Conservation (phyloP, 2,888 invertebrate species). For the Perizoma flavofasciatum region DNA sequence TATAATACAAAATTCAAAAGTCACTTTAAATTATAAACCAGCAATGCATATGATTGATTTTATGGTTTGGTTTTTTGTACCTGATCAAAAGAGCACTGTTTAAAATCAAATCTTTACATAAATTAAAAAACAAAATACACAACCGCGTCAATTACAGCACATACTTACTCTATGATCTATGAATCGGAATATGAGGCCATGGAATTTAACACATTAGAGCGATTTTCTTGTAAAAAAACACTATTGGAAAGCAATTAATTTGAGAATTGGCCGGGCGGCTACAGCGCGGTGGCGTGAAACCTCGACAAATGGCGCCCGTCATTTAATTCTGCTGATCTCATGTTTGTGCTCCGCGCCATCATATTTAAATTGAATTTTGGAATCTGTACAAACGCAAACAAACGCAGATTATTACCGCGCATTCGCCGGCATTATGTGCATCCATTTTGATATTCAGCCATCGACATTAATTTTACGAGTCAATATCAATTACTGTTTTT, state of each 20-base stretch:
- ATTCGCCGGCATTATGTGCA: slow-evolving; percentile 54
- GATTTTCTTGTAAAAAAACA: slow-evolving; percentile 61
- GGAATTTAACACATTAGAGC: slow-evolving; percentile 44
- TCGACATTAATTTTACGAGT: slow-evolving; percentile 45
- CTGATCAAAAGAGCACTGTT: not conserved
- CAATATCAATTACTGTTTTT: slow-evolving; percentile 24
- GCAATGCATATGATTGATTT: too few relatives aligned
- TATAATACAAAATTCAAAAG: too few relatives aligned
- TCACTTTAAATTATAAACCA: too few relatives aligned
- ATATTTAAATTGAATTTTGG: slow-evolving; percentile 81
- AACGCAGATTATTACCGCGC: slow-evolving; percentile 61
- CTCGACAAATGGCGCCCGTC: slow-evolving; percentile 74
- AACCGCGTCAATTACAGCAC: slow-evolving; percentile 12
- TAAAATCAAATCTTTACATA: too few relatives aligned
- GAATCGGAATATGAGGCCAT: slow-evolving; percentile 33
- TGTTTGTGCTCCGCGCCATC: slow-evolving; percentile 76
- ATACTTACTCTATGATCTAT: slow-evolving; percentile 33
- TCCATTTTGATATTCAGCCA: slow-evolving; percentile 52
- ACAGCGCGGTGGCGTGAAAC: slow-evolving; percentile 52
- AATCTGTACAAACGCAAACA: slow-evolving; percentile 69
- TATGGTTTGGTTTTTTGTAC: too few relatives aligned
- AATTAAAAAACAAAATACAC: not conserved
- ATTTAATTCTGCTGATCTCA: slow-evolving; percentile 80
- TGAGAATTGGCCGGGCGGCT: slow-evolving; percentile 60
- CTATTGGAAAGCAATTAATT: slow-evolving; percentile 79